Base-by-base conservation (phyloP, 2,888 invertebrate genomes). In the Sisyra nigra region DNA sequence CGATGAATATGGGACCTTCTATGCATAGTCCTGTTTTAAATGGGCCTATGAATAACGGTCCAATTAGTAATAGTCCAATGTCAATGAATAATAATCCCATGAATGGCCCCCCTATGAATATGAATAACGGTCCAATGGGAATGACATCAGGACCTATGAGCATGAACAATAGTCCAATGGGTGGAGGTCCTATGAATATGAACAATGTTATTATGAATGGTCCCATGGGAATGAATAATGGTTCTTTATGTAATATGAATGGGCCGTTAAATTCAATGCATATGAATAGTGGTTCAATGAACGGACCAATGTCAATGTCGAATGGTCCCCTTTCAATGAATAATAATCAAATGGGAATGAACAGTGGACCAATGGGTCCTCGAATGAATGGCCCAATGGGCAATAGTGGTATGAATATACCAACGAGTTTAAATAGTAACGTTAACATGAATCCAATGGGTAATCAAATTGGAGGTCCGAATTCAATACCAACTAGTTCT, bases 11-110 rank as follows among this genome's bases (percentile, higher is more conserved):
- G 80, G 79, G 74, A 42, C 80, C 81, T 42, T 81, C 75, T 8
- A 77, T 84, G 74, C 81, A 80, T 52, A 80, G 77, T 63, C 79
- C 78, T 37, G 60, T 76, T 46, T 76, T 70, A 47, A 65, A 60
- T 41, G 68, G 65, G 44, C 68, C 70, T 44, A 70, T 72, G 66
- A 72, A 69, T 57, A 69, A 70, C 59, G 71, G 76, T 10, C 68
- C 71, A 3, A 71, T 71, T 65, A 67, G 67, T 44, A 72, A 74
- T 50, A 74, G 75, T 42, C 74, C 76, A 1, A 70, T 73, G 48
- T 67, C 48, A 18, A 55, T 51, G 47, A 53, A 50, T 40, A 47
- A 49, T 38, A 50, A 49, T 18, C 49, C 50, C 29, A 66, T 71
- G 65, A 67, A 70, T 52, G 66, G 66, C 3, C 24, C 24, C 3